These are phyloP conservation scores for Nemotelus nigrinus DNA, from an alignment of 2,888 invertebrate genomes.

Conservation along the genomic window DNA sequence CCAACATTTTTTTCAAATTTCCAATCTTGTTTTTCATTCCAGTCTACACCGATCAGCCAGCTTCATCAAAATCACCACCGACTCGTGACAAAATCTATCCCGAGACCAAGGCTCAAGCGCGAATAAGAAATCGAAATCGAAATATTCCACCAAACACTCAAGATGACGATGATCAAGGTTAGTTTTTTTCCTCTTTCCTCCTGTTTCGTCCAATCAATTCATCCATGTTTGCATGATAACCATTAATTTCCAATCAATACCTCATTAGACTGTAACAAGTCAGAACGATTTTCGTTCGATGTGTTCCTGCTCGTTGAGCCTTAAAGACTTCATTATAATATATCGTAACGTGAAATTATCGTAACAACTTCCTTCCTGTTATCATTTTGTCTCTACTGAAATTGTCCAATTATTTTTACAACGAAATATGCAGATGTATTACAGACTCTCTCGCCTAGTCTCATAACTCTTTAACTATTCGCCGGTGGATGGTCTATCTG, in stretches of 20 bases:
- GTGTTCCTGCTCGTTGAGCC: neutral
- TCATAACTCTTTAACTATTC: too few species aligned
- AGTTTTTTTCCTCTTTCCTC: conserved; percentile 43
- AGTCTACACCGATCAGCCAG: conserved; percentile 75
- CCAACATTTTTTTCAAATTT: neutral
- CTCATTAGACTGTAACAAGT: neutral
- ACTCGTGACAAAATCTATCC: conserved; percentile 81
- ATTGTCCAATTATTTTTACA: conserved; percentile 33
- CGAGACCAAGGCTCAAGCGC: conserved; percentile 75
- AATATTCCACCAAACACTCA: conserved; percentile 49
- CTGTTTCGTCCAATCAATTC: too few species aligned
- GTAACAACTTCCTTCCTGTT: conserved; percentile 32
- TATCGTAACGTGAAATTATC: conserved; percentile 10
- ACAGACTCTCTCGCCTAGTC: neutral
- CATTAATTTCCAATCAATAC: conserved; percentile 1
- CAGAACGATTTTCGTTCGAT: neutral
- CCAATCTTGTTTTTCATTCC: conserved; percentile 53
- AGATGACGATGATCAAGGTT: conserved; percentile 55
- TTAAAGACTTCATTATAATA: conserved; percentile 10
- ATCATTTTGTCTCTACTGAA: conserved; percentile 18
- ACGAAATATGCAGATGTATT: conserved; percentile 23
- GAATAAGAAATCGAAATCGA: conserved; percentile 64
- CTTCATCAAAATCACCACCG: conserved; percentile 82
- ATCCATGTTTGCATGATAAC: neutral
- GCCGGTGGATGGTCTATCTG: too few species aligned